Evolutionary conservation across 1,140 invertebrate species (phyloP).

Genomic region (Macrostomum lignano): DNA sequence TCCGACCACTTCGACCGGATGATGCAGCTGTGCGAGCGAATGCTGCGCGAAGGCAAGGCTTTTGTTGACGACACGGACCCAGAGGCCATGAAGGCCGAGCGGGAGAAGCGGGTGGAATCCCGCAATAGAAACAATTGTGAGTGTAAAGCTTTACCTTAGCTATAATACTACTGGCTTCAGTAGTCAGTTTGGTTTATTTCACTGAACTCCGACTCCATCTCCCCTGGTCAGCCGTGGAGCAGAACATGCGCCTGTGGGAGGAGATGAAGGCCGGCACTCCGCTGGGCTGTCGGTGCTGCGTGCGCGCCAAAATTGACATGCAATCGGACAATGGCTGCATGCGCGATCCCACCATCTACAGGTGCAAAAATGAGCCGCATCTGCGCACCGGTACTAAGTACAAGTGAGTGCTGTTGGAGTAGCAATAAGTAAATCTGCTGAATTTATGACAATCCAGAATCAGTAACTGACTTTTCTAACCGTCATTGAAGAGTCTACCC

Average conservation of each 20-base stretch:
- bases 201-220: too few species aligned
- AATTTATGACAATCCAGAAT: background rate
- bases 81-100: slow-evolving; percentile 68
- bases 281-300: slow-evolving; percentile 55
- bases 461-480: slow-evolving; percentile 3
- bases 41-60: slow-evolving; percentile 59
- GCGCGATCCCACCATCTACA: slow-evolving; percentile 92
- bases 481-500: slow-evolving; percentile 78
- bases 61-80: slow-evolving; percentile 85
- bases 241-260: slow-evolving; percentile 64
- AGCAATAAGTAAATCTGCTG: too few species aligned
- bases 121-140: slow-evolving; percentile 52
- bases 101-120: slow-evolving; percentile 60
- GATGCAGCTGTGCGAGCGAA: slow-evolving; percentile 52
- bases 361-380: slow-evolving; percentile 83
- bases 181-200: slow-evolving; percentile 6
- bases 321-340: slow-evolving; percentile 74
- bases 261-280: slow-evolving; percentile 65
- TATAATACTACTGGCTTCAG: background rate
- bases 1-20: slow-evolving; percentile 86
- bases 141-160: slow-evolving; percentile 33
- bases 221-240: slow-evolving; percentile 40
- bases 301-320: slow-evolving; percentile 93
- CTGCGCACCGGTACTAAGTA: slow-evolving; percentile 71
- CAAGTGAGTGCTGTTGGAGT: slow-evolving; percentile 37